These are phyloP conservation scores for Eira barbara DNA, from an alignment of 2,113 vertebrate genomes.

Conservation along the genomic window DNA sequence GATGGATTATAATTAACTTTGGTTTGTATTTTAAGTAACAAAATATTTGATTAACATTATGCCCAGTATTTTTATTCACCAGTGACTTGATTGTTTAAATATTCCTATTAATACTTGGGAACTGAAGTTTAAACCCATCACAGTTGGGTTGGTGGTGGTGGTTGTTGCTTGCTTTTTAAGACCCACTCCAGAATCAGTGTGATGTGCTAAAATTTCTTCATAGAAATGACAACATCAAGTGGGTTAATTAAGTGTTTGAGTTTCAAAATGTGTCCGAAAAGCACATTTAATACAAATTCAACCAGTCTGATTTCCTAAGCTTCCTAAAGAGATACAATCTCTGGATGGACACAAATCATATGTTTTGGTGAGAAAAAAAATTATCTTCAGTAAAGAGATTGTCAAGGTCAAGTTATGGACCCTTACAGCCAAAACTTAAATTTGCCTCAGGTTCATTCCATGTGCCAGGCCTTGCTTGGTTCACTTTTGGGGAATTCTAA, in stretches of 20 bases:
- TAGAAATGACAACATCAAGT: neutral
- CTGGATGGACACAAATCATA: constrained; percentile 20
- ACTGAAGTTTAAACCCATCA: neutral
- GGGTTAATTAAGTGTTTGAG: neutral
- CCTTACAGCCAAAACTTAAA: neutral
- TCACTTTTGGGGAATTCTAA: constrained; percentile 34
- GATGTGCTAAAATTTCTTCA: neutral
- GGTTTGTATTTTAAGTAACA: neutral
- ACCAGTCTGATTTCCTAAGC: neutral
- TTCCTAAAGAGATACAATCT: constrained; percentile 4
- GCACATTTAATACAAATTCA: neutral
- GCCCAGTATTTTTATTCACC: neutral
- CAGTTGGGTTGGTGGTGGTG: neutral
- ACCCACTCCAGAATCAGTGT: neutral
- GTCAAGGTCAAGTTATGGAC: neutral
- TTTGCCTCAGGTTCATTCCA: neutral
- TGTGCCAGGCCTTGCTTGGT: neutral
- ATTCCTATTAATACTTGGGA: neutral
- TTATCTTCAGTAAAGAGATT: neutral
- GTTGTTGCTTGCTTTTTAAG: neutral
- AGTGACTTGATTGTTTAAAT: neutral
- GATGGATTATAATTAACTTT: neutral
- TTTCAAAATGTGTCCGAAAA: constrained; percentile 5
- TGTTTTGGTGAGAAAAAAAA: neutral
- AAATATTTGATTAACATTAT: neutral